Percentiles rank a stretch among this genome's conserved stretches.
phyloP scores from a whole-genome alignment of 2,113 vertebrate genomes.

The Plecturocebus donacophilus region DNA sequence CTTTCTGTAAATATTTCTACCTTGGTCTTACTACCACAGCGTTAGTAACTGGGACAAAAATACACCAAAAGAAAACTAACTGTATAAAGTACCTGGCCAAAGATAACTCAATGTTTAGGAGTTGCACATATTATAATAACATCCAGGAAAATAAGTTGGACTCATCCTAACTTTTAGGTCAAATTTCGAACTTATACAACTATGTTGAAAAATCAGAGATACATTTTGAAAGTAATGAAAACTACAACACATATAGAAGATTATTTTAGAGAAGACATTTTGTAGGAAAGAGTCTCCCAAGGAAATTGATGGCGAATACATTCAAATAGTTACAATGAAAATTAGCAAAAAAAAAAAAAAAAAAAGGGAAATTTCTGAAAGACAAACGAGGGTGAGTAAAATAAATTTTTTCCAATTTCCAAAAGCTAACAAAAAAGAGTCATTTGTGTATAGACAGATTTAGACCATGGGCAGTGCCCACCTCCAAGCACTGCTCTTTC shows the following conservation, averaged over 20 bases:
- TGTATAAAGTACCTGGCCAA: not conserved
- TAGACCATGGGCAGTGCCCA: not conserved
- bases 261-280: conserved; percentile 43
- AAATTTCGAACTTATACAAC: not conserved
- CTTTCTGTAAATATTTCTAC: not conserved
- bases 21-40: not conserved
- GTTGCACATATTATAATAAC: not conserved
- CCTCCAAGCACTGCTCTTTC: not conserved
- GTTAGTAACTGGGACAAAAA: not conserved
- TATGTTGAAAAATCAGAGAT: conserved; percentile 25
- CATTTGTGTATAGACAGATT: not conserved
- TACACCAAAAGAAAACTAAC: not conserved
- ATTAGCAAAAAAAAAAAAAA: not conserved
- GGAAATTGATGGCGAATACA: not conserved
- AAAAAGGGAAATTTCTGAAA: not conserved
- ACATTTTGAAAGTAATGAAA: conserved; percentile 16
- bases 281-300: not conserved
- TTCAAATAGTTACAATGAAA: not conserved
- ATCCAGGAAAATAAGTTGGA: not conserved
- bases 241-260: not conserved
- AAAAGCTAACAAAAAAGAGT: conserved; percentile 27
- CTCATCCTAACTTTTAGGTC: not conserved
- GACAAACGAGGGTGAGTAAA: not conserved
- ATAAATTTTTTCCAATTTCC: not conserved
- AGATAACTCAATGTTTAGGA: not conserved